phyloP scores from a whole-genome alignment of 2,888 invertebrate genomes.

The Noctuana brunneofusca region DNA sequence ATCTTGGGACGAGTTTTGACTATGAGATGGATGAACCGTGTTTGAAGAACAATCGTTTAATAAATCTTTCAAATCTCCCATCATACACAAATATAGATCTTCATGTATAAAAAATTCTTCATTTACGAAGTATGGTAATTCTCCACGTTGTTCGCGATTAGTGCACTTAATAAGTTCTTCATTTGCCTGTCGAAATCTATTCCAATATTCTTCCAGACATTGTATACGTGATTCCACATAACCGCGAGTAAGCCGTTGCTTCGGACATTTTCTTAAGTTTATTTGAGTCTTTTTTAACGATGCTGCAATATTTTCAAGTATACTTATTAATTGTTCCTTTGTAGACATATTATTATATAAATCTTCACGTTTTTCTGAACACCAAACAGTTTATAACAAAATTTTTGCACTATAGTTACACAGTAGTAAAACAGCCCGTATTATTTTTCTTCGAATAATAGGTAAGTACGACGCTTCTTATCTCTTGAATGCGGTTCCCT shows the following conservation, averaged over 20 bases:
- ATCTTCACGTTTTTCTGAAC: background rate
- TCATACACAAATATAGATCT: background rate
- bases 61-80: background rate
- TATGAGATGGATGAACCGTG: background rate
- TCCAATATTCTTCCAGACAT: background rate
- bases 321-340: background rate
- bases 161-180: background rate
- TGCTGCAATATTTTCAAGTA: background rate
- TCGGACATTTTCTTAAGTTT: background rate
- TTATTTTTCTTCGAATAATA: background rate
- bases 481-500: background rate
- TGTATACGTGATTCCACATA: background rate
- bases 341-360: background rate
- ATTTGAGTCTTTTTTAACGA: background rate
- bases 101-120: slow-evolving; percentile 3
- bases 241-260: background rate
- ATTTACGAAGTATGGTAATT: background rate
- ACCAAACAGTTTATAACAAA: background rate
- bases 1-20: background rate
- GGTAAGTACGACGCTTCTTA: slow-evolving; percentile 1
- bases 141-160: background rate
- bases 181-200: background rate
- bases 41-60: background rate
- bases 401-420: background rate
- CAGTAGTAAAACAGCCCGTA: background rate